A percentile compares a stretch with the other conserved stretches of the same genome.
Conservation (phyloP, 2,113 vertebrate species). For the Mungos mungo region DNA sequence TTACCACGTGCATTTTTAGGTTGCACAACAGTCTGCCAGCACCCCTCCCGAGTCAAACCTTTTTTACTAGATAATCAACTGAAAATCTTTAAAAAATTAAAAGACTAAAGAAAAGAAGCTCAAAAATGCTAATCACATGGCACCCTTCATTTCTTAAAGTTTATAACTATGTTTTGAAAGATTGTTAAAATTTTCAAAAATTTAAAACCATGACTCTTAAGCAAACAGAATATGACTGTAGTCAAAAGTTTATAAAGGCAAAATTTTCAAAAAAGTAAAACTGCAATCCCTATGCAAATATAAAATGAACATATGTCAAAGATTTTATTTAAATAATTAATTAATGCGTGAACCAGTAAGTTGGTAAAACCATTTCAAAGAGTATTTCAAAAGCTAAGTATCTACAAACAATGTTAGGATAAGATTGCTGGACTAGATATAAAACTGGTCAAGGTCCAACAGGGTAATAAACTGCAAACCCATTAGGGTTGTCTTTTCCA, state of each 20-base stretch:
- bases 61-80: neutral
- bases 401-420: neutral
- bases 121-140: neutral
- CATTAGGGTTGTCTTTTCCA: neutral
- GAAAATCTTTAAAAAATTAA: slow-evolving; percentile 32
- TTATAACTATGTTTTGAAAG: neutral
- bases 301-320: neutral
- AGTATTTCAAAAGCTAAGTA: slow-evolving; percentile 11
- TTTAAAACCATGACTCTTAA: neutral
- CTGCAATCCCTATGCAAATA: neutral
- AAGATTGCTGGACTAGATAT: neutral
- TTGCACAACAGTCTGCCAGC: neutral
- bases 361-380: neutral
- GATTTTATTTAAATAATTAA: slow-evolving; percentile 39
- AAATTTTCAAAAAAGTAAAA: slow-evolving; percentile 17
- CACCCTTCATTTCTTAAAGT: neutral
- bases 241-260: neutral
- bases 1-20: slow-evolving; percentile 30
- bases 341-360: neutral
- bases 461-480: slow-evolving; percentile 8
- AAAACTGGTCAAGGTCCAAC: slow-evolving; percentile 11
- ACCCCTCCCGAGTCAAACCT: slow-evolving; percentile 17
- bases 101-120: neutral
- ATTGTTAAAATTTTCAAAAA: slow-evolving; percentile 23
- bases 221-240: neutral